phyloP scores from a whole-genome alignment of 2,113 vertebrate genomes.

The Cisticola juncidis region DNA sequence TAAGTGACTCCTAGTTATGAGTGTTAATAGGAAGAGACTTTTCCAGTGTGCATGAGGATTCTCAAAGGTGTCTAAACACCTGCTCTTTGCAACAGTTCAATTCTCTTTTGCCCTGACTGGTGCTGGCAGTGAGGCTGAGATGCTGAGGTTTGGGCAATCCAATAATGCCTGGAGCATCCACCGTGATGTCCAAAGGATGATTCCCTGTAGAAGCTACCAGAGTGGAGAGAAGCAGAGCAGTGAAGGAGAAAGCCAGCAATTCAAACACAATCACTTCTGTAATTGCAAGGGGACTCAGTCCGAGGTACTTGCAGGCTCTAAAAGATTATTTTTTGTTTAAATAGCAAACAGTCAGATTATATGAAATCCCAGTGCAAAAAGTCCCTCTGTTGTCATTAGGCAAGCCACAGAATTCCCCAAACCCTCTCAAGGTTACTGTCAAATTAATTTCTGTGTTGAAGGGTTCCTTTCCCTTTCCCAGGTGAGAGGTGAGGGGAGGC shows the following conservation, averaged over 20 bases:
- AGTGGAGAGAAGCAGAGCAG: neutral
- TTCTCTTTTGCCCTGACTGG: neutral
- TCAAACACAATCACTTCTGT: slow-evolving; percentile 8
- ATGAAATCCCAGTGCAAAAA: neutral
- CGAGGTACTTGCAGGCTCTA: neutral
- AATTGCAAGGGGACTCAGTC: neutral
- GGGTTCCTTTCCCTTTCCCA: neutral
- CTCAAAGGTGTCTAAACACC: neutral
- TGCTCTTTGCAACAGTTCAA: neutral
- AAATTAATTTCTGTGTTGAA: neutral
- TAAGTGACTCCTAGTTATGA: neutral
- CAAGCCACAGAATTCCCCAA: neutral
- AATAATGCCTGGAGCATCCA: neutral
- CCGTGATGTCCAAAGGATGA: neutral
- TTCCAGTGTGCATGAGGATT: neutral
- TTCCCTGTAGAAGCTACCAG: neutral
- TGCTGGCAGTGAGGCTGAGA: neutral
- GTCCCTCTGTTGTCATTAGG: neutral
- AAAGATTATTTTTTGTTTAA: slow-evolving; percentile 33
- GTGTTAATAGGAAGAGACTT: neutral
- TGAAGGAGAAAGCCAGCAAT: slow-evolving; percentile 6
- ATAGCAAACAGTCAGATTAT: neutral
- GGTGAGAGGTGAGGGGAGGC: neutral
- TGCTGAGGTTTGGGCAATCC: neutral
- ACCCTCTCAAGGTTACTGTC: neutral